phyloP scores from a whole-genome alignment of 2,888 invertebrate species.

The Acronicta alni region DNA sequence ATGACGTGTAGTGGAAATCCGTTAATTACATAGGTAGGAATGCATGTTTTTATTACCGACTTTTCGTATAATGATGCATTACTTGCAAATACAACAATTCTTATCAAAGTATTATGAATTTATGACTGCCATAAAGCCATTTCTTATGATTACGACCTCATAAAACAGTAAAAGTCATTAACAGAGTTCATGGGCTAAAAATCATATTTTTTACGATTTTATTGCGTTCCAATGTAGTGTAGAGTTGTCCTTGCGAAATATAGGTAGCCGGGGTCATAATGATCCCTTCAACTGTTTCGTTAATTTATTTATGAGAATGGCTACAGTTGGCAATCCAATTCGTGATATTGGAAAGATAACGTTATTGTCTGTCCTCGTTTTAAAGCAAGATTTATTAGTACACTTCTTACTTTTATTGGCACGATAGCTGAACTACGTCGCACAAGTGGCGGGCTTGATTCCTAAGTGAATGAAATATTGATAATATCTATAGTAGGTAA shows the following conservation, averaged over 20 bases:
- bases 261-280: background rate
- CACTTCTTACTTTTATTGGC: too few relatives aligned
- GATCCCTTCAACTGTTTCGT: too few relatives aligned
- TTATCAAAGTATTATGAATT: background rate
- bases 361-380: background rate
- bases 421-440: too few relatives aligned
- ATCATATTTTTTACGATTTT: background rate
- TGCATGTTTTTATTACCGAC: slow-evolving; percentile 4
- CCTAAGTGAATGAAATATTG: too few relatives aligned
- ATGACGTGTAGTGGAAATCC: slow-evolving; percentile 42
- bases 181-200: background rate
- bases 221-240: background rate
- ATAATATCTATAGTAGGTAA: too few relatives aligned
- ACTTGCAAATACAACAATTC: slow-evolving; percentile 4
- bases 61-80: slow-evolving; percentile 11
- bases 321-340: background rate
- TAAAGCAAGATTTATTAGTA: too few relatives aligned
- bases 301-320: too few relatives aligned
- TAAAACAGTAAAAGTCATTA: background rate
- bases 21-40: slow-evolving; percentile 27
- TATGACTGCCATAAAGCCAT: slow-evolving; percentile 1
- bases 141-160: background rate
- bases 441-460: too few relatives aligned
- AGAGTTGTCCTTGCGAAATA: background rate
- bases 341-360: background rate